These are phyloP conservation scores for Manduca sexta DNA, from an alignment of 1,140 invertebrate genomes.

Conservation along the genomic window DNA sequence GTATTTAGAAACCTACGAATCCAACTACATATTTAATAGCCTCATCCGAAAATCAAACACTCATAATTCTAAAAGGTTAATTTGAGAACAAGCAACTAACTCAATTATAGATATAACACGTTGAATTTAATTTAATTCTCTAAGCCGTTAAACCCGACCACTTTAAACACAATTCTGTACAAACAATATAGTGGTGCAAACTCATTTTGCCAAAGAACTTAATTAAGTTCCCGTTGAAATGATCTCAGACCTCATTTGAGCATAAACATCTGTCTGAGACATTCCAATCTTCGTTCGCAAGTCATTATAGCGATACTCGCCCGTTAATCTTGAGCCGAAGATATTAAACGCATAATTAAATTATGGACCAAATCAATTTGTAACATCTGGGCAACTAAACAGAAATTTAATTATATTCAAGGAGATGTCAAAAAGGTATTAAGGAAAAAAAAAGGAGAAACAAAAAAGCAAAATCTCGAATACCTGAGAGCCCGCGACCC, in stretches of 20 bases:
- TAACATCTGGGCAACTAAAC: constrained; percentile 33
- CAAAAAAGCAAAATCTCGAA: constrained; percentile 19
- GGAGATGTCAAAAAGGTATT: constrained; percentile 53
- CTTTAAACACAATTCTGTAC: too few species aligned
- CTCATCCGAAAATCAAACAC: too few species aligned
- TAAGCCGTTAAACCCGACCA: too few species aligned
- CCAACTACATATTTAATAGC: too few species aligned
- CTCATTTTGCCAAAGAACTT: background rate
- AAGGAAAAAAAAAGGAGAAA: constrained; percentile 39
- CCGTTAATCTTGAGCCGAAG: constrained; percentile 11
- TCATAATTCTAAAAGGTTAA: too few species aligned
- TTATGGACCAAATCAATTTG: constrained; percentile 59
- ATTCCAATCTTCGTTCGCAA: constrained; percentile 14
- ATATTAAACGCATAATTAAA: constrained; percentile 41
- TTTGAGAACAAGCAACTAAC: too few species aligned
- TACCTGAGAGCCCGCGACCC: constrained; percentile 37
- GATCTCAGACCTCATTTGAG: background rate
- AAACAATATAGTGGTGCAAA: too few species aligned
- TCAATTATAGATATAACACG: too few species aligned
- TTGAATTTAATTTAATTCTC: too few species aligned
- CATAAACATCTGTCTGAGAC: constrained; percentile 16
- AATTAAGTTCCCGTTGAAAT: constrained; percentile 4
- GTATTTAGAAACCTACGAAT: too few species aligned
- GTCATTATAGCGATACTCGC: constrained; percentile 12
- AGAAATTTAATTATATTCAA: constrained; percentile 56